These are phyloP conservation scores for Falco punctatus DNA, from an alignment of 2,113 vertebrate species.

Conservation along the genomic window DNA sequence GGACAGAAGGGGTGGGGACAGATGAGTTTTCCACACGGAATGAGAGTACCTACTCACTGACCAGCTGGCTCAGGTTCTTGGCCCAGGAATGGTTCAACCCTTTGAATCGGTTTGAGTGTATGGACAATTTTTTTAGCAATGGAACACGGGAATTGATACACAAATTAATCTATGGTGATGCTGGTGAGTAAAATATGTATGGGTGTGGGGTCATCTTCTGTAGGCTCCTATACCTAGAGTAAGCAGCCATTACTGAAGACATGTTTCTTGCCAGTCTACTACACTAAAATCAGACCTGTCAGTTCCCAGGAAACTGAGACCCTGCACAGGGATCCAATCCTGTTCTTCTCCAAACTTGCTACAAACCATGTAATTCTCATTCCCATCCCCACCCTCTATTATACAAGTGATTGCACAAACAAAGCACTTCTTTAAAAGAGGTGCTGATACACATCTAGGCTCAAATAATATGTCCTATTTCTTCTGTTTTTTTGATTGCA, in stretches of 20 bases:
- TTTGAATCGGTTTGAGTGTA: conserved; percentile 36
- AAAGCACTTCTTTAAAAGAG: neutral
- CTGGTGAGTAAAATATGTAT: neutral
- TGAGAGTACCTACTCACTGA: conserved; percentile 67
- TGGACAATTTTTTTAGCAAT: neutral
- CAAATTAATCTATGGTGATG: neutral
- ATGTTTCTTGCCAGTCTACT: neutral
- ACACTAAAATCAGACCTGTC: neutral
- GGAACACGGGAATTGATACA: neutral
- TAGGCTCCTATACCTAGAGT: neutral
- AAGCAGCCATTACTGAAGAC: neutral
- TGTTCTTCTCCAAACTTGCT: neutral
- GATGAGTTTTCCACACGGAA: conserved; percentile 1
- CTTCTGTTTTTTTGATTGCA: neutral
- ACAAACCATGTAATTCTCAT: neutral
- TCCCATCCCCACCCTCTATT: rapidly evolving
- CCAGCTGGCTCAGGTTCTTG: conserved; percentile 82
- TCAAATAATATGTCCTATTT: neutral
- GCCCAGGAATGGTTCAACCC: conserved; percentile 65
- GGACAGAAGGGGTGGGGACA: conserved; percentile 61
- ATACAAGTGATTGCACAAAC: neutral
- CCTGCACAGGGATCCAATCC: neutral
- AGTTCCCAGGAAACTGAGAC: neutral
- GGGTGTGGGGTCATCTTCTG: neutral
- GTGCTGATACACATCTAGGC: no score